Percentiles rank a stretch among this genome's conserved stretches.
Evolutionary conservation across 23 tunicate species (phyloP).

Genomic region (Corella eumyota): DNA sequence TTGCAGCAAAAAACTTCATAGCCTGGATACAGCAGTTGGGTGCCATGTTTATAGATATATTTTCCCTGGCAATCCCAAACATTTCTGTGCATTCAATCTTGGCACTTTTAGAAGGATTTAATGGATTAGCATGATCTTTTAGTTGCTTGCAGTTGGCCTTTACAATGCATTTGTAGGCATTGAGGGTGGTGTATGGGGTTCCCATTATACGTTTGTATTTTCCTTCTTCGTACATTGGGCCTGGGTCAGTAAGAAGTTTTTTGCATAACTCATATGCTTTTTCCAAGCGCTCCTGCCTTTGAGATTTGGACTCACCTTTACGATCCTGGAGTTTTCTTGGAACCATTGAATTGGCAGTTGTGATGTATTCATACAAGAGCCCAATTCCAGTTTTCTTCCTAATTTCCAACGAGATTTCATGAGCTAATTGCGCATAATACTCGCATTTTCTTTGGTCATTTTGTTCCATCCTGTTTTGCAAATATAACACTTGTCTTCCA

Average conservation of each 20-base stretch:
- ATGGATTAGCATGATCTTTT: background rate
- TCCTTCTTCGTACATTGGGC: constrained; percentile 31
- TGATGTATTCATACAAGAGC: constrained; percentile 34
- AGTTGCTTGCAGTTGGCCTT: constrained; percentile 52
- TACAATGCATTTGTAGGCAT: constrained; percentile 32
- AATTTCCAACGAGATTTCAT: constrained; percentile 10
- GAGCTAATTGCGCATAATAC: constrained; percentile 37
- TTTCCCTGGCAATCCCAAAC: constrained; percentile 22
- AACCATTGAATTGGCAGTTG: constrained; percentile 30
- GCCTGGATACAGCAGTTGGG: constrained; percentile 42
- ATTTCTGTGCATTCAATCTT: constrained; percentile 19
- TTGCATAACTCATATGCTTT: constrained; percentile 11
- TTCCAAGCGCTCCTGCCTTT: constrained; percentile 4
- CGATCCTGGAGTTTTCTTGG: constrained; percentile 29
- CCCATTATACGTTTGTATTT: constrained; percentile 14
- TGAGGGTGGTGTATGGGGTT: constrained; percentile 36
- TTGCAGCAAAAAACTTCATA: constrained; percentile 55
- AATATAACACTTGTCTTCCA: constrained; percentile 51
- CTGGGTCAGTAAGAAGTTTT: background rate
- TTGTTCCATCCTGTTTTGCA: constrained; percentile 11
- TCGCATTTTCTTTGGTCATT: constrained; percentile 12
- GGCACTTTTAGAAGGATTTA: constrained; percentile 1
- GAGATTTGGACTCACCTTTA: constrained; percentile 11
- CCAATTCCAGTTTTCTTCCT: constrained; percentile 20
- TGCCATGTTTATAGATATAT: constrained; percentile 32